These are phyloP conservation scores for Vireo altiloquus DNA, from an alignment of 2,113 vertebrate genomes.

Conservation along the genomic window DNA sequence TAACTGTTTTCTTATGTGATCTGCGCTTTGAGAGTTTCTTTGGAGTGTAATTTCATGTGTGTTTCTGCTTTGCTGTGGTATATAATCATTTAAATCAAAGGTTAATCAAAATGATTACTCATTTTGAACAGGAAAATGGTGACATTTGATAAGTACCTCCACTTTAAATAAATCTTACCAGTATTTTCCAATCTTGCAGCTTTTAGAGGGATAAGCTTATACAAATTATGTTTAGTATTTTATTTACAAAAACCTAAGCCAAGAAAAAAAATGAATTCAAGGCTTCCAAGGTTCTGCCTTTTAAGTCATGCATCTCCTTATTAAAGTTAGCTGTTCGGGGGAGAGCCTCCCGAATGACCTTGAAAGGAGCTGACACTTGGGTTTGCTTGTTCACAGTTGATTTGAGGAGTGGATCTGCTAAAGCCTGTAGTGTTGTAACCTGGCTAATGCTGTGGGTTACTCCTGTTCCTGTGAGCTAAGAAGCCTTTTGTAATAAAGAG, in stretches of 20 bases:
- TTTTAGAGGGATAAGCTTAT: slow-evolving; percentile 6
- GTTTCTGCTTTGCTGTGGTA: slow-evolving; percentile 49
- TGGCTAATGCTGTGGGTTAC: slow-evolving; percentile 21
- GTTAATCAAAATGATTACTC: slow-evolving; percentile 53
- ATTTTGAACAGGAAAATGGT: slow-evolving; percentile 46
- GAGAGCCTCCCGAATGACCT: neutral
- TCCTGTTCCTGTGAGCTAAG: neutral
- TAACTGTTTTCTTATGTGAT: slow-evolving; percentile 55
- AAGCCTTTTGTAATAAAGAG: neutral
- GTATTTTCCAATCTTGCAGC: slow-evolving; percentile 32
- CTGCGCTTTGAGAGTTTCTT: neutral
- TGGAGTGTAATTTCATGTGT: slow-evolving; percentile 31
- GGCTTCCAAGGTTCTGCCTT: neutral
- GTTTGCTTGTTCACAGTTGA: slow-evolving; percentile 18
- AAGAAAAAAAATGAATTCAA: neutral
- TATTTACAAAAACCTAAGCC: slow-evolving; percentile 32
- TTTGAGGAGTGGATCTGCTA: slow-evolving; percentile 37
- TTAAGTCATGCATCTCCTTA: neutral
- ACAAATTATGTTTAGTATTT: slow-evolving; percentile 13
- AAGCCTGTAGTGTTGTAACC: neutral
- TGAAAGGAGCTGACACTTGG: slow-evolving; percentile 30
- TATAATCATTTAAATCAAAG: slow-evolving; percentile 58
- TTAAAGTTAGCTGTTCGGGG: neutral
- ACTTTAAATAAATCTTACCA: slow-evolving; percentile 50
- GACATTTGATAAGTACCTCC: slow-evolving; percentile 49